A percentile compares a stretch with the other conserved stretches of the same genome.
Conservation (phyloP, 1,140 invertebrate genomes). For the Drosophila kepulauana region DNA sequence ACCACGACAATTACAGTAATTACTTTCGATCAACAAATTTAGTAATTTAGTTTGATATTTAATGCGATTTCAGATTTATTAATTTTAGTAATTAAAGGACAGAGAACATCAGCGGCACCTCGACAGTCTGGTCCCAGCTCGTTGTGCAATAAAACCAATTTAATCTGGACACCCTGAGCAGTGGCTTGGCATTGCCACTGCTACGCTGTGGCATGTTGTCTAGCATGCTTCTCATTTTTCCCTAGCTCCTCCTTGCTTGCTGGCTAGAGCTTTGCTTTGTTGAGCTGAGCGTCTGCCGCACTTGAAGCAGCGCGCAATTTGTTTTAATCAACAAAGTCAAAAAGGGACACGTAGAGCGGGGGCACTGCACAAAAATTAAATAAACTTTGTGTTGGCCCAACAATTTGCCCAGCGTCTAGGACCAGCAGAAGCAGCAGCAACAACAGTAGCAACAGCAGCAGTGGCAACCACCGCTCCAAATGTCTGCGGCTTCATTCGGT, state of each 20-base stretch:
- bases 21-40: no score
- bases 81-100: not conserved
- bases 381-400: constrained; percentile 80
- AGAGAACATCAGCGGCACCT: not conserved
- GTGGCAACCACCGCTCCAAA: constrained; percentile 37
- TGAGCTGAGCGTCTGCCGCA: constrained; percentile 50
- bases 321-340: constrained; percentile 82
- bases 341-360: constrained; percentile 64
- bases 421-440: constrained; percentile 3
- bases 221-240: constrained; percentile 17
- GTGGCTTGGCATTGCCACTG: constrained; percentile 10
- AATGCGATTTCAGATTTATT: not conserved
- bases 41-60: no score
- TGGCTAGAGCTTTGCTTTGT: constrained; percentile 24
- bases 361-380: constrained; percentile 73
- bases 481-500: constrained; percentile 49
- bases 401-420: constrained; percentile 66
- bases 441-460: constrained; percentile 1
- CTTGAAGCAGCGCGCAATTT: constrained; percentile 78
- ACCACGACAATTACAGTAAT: no score
- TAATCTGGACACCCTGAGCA: constrained; percentile 32
- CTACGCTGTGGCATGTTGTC: constrained; percentile 14
- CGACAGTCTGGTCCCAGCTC: not conserved
- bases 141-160: constrained; percentile 47
- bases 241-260: not conserved